These are phyloP conservation scores for Falcunculus frontatus DNA, from an alignment of 2,113 vertebrate species.

Conservation along the genomic window DNA sequence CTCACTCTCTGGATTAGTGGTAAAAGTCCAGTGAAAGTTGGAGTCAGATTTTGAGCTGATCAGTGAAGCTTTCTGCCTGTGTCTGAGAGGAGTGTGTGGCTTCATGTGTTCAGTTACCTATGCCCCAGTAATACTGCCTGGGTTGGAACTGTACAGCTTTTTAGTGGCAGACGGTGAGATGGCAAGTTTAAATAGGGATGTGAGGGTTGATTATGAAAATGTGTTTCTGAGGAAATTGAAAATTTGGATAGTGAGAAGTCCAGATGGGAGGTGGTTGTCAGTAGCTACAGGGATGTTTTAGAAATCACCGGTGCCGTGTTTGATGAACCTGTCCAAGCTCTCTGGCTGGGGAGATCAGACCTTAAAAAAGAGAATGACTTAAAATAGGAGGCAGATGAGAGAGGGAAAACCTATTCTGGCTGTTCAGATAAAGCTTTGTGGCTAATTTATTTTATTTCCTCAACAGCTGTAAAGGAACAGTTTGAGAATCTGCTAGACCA, in stretches of 20 bases:
- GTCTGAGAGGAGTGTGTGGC: background rate
- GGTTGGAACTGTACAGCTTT: background rate
- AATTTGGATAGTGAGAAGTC: background rate
- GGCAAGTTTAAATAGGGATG: background rate
- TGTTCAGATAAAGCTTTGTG: background rate
- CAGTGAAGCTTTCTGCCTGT: background rate
- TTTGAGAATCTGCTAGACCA: background rate
- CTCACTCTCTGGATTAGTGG: background rate
- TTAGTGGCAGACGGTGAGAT: background rate
- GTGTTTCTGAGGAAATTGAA: background rate
- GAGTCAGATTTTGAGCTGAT: background rate
- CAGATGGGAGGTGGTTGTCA: background rate
- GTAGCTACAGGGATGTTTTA: background rate
- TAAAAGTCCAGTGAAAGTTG: background rate
- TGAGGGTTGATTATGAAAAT: background rate
- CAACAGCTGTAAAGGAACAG: background rate
- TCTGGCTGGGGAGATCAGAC: background rate
- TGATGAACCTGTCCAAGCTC: background rate
- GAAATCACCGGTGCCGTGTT: background rate
- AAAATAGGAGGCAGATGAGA: background rate
- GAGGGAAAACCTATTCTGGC: background rate
- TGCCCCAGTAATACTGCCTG: background rate
- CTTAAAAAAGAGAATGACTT: background rate
- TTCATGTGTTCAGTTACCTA: background rate
- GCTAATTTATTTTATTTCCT: background rate